Percentiles rank a stretch among this genome's conserved stretches.
These are phyloP conservation scores for Salvelinus sp. DNA, from an alignment of 2,113 vertebrate genomes.

Conservation along the genomic window DNA sequence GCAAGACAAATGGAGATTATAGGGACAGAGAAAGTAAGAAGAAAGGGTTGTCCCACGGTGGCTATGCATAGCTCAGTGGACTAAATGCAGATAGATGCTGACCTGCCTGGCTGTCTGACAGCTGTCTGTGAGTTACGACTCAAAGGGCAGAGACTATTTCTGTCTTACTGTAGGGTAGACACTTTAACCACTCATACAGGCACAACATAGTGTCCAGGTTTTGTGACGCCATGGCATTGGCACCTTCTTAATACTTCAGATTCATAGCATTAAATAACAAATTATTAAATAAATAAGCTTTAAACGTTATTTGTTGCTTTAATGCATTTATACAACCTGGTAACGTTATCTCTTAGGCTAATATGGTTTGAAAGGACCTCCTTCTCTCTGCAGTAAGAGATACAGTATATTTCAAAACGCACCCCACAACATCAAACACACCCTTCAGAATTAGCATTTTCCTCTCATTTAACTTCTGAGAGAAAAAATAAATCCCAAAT, in stretches of 20 bases:
- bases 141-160: background rate
- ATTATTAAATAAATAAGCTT: slow-evolving; percentile 3
- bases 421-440: too few relatives aligned
- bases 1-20: too few relatives aligned
- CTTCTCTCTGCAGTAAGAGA: background rate
- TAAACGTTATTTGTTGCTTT: slow-evolving; percentile 7
- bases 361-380: slow-evolving; percentile 2
- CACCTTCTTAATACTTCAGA: background rate
- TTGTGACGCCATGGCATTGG: background rate
- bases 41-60: too few relatives aligned
- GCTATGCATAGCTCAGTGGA: too few relatives aligned
- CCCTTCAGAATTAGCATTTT: too few relatives aligned
- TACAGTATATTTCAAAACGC: slow-evolving; percentile 11
- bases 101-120: background rate
- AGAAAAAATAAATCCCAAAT: too few relatives aligned
- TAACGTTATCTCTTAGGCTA: slow-evolving; percentile 10
- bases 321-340: slow-evolving; percentile 22
- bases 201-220: background rate
- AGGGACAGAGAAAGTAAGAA: too few relatives aligned
- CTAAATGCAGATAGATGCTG: background rate
- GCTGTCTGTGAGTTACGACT: background rate
- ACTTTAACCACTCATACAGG: background rate
- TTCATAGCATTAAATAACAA: background rate
- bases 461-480: too few relatives aligned
- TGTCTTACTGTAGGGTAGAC: background rate